Evolutionary conservation across 2,888 invertebrate genomes (phyloP).

Genomic region (Drosophila paramelanica): DNA sequence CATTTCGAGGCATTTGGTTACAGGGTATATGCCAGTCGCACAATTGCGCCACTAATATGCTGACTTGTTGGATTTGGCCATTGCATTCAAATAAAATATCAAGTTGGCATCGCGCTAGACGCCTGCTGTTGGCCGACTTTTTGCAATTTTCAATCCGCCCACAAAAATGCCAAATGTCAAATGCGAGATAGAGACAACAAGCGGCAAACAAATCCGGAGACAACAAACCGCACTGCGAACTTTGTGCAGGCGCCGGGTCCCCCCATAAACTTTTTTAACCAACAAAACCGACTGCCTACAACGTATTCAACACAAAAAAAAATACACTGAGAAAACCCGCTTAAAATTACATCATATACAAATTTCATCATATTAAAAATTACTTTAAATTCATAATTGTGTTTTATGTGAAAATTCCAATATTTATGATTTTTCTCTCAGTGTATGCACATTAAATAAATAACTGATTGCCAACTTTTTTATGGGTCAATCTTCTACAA

Average conservation of each 20-base stretch:
- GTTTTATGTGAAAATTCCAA: too few species aligned
- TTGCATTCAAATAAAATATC: conserved; percentile 74
- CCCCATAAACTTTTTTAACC: conserved; percentile 35
- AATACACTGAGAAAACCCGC: conserved; percentile 17
- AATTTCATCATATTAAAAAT: too few species aligned
- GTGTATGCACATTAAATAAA: conserved; percentile 15
- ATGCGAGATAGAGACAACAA: conserved; percentile 34
- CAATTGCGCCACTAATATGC: background rate
- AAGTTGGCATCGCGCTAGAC: conserved; percentile 47
- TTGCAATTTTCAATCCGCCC: conserved; percentile 57
- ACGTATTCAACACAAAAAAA: conserved; percentile 1
- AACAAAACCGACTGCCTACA: conserved; percentile 30
- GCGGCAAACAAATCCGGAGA: conserved; percentile 46
- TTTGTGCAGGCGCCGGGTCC: conserved; percentile 30
- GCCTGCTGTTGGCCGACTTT: conserved; percentile 36
- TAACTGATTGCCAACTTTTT: conserved; percentile 26
- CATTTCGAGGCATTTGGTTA: background rate
- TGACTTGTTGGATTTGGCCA: conserved; percentile 27
- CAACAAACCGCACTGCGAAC: conserved; percentile 42
- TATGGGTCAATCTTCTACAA: conserved; percentile 33
- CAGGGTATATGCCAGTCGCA: background rate
- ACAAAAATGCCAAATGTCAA: conserved; percentile 47
- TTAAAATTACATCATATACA: too few species aligned
- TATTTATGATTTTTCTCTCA: conserved; percentile 1
- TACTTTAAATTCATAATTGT: background rate